phyloP scores from a whole-genome alignment of 2,888 invertebrate genomes.

The Scaptomyza tumidula region DNA sequence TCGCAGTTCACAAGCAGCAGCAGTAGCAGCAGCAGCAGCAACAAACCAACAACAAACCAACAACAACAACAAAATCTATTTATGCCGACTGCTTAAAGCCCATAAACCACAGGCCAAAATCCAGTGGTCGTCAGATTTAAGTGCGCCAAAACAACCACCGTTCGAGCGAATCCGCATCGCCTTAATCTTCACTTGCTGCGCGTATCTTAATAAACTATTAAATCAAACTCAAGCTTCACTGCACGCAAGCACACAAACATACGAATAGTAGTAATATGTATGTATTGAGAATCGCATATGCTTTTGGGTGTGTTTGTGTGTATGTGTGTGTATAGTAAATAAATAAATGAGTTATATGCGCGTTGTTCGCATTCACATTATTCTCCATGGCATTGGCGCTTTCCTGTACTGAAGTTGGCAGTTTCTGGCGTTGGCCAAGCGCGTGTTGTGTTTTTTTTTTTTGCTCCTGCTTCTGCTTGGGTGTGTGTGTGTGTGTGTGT shows the following conservation, averaged over 20 bases:
- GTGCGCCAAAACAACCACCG: conserved; percentile 54
- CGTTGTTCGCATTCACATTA: conserved; percentile 72
- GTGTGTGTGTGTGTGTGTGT: conserved; percentile 17
- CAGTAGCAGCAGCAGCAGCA: conserved; percentile 4
- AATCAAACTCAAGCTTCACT: conserved; percentile 78
- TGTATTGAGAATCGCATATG: conserved; percentile 23
- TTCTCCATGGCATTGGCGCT: conserved; percentile 68
- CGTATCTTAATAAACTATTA: conserved; percentile 79
- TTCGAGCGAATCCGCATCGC: conserved; percentile 63
- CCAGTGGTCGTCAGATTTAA: conserved; percentile 77
- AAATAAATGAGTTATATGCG: conserved; percentile 77
- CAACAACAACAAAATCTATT: conserved; percentile 57
- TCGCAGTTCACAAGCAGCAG: conserved; percentile 30
- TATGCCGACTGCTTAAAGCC: conserved; percentile 67
- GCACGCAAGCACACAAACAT: conserved; percentile 60
- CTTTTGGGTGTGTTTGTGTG: neutral
- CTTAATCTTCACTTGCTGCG: conserved; percentile 75
- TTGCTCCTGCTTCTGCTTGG: conserved; percentile 2
- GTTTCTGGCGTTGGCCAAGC: conserved; percentile 55
- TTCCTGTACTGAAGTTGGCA: conserved; percentile 53
- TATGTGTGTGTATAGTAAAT: conserved; percentile 59
- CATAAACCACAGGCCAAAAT: conserved; percentile 76
- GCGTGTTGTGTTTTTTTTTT: conserved; percentile 43
- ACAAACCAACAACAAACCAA: conserved; percentile 13
- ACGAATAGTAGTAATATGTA: conserved; percentile 26